Base-by-base conservation (phyloP, 2,113 vertebrate genomes). In the Morone chrysops region DNA sequence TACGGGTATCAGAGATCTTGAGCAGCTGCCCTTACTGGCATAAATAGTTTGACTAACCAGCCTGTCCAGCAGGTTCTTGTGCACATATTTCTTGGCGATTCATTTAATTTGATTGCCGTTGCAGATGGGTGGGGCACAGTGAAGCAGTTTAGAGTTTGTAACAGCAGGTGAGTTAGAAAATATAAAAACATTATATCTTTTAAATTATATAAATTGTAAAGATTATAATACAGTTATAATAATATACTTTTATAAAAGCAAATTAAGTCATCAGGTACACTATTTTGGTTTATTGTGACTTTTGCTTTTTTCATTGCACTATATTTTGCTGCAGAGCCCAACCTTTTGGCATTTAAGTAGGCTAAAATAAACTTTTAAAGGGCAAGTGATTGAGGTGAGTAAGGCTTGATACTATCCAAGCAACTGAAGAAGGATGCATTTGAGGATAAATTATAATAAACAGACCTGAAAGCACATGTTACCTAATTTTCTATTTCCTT, bases 21-120 rank as follows among this genome's bases (percentile, higher is more conserved):
- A 83, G 75, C 89, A 88, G 77, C 89, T 89, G 80, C 80, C 77
- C 70, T 79, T 60, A 25, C 59, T 70, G 83, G 63, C 62, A 81
- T 70, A 69, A 76, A 86, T 69, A 91, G 62, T 85, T 48, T 25
- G 50, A 53, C 70, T 78, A 80, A 86, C 4, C n/a, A 75, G 70
- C 9, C 38, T 67, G 18, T 84, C 72, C n/a, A 60, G 50, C 63
- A 84, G 45, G 60, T 68, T 90, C 75, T 79, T 83, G 68, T 60
- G 60, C 57, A 82, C 14, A 84, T 70, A 68, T 56, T 72, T 76
- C 38, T 48, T 14, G 11, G 41, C 22, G 57, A 62, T 75, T 66
- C 20, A 76, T 78, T 83, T 25, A 25, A 73, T 48, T 41, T 41
- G 20, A 66, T 48, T 54, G 47, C 25, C 70, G 47, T 38, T 84